Percentiles rank a stretch among this genome's conserved stretches.
Conservation (phyloP, 2,797 vertebrate genomes). For the Myotis daubentonii region DNA sequence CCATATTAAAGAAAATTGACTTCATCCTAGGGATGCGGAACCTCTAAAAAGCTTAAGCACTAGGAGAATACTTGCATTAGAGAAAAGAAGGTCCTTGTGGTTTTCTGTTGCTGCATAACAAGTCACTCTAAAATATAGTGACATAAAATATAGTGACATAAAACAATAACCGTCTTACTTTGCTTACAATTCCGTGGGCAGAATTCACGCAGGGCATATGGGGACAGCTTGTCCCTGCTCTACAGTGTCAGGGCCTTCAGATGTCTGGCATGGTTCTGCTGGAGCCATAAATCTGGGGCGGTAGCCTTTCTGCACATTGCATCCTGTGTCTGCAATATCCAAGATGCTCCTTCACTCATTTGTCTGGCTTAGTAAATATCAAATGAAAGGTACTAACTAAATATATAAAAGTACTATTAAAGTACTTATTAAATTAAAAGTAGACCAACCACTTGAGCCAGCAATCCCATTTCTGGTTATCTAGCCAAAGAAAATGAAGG, state of each 20-base stretch:
- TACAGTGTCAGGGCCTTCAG: neutral
- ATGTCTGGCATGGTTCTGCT: neutral
- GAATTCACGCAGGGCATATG: neutral
- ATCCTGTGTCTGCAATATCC: neutral
- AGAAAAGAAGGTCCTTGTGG: neutral
- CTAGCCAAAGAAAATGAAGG: neutral
- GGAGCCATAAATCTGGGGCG: neutral
- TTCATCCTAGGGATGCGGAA: neutral
- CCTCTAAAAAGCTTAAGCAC: neutral
- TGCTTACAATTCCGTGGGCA: neutral
- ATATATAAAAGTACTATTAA: neutral
- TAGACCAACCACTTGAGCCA: neutral
- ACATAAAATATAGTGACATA: neutral
- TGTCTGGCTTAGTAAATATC: neutral
- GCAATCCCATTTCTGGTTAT: neutral
- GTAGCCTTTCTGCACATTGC: neutral
- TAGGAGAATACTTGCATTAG: neutral
- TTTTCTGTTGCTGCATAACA: neutral
- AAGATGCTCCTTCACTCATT: neutral
- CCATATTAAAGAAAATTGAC: neutral
- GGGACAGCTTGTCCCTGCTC: neutral
- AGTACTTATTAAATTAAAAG: constrained; percentile 26
- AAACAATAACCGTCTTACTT: neutral
- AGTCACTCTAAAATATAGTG: neutral
- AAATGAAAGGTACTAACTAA: neutral